Conservation (phyloP, 2,888 invertebrate species). For the Pristionchus japonicus region DNA sequence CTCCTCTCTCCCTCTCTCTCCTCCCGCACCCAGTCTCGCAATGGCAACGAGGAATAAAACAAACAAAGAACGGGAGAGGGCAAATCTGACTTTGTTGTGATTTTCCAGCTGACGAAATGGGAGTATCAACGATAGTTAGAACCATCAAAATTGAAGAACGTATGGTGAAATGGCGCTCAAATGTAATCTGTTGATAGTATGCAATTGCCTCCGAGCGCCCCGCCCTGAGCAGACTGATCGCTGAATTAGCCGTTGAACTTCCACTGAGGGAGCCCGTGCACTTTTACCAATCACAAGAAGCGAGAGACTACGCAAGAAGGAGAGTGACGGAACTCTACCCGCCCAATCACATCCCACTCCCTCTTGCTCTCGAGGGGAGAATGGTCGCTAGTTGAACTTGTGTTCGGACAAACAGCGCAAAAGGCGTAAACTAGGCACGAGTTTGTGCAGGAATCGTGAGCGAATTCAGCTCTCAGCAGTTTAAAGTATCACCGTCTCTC, state of each 20-base stretch:
- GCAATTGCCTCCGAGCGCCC: not conserved
- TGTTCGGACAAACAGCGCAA: not conserved
- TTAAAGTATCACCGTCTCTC: too few relatives aligned
- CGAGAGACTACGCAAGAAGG: too few relatives aligned
- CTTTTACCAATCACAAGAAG: too few relatives aligned
- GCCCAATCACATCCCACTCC: not conserved
- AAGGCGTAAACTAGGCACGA: not conserved
- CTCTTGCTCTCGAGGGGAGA: not conserved
- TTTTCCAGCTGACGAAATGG: not conserved
- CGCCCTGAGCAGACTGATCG: not conserved
- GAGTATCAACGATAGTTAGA: not conserved
- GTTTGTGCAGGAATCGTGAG: not conserved
- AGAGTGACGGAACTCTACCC: too few relatives aligned
- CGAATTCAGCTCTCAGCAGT: not conserved
- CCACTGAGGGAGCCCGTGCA: too few relatives aligned
- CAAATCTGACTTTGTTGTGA: not conserved
- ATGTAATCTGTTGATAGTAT: not conserved
- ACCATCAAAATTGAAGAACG: not conserved
- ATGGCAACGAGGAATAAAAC: not conserved
- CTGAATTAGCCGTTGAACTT: constrained; percentile 2
- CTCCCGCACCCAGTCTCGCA: not conserved
- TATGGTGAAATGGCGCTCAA: not conserved
- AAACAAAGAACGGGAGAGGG: not conserved
- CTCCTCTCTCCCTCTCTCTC: not conserved
- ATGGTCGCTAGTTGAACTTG: constrained; percentile 12